phyloP scores from a whole-genome alignment of 2,888 invertebrate species.

The Leptinotarsa peninsularis region DNA sequence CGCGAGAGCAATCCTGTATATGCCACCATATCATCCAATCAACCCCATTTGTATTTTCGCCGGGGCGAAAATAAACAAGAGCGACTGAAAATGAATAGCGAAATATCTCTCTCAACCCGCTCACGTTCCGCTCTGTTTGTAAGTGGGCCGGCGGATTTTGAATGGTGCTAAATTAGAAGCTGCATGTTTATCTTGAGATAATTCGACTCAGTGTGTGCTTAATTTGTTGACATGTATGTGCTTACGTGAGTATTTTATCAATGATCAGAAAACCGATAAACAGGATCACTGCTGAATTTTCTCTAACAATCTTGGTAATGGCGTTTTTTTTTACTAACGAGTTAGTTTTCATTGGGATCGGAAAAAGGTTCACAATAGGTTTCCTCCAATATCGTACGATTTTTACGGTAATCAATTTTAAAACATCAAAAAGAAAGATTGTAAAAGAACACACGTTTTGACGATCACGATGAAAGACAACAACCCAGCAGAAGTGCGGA shows the following conservation, averaged over 20 bases:
- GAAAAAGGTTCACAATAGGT: no score
- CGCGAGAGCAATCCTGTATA: not conserved
- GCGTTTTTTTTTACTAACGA: no score
- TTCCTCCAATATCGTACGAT: no score
- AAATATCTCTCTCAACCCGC: constrained; percentile 47
- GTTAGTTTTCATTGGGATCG: no score
- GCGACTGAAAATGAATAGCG: constrained; percentile 28
- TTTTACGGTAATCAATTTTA: no score
- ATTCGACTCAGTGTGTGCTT: constrained; percentile 40
- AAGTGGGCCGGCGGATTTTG: constrained; percentile 46
- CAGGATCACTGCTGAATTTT: not conserved
- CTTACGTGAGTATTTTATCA: constrained; percentile 20
- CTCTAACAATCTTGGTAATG: no score
- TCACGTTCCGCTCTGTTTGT: constrained; percentile 55
- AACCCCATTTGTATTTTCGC: constrained; percentile 23
- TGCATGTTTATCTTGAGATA: constrained; percentile 53
- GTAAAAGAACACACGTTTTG: no score
- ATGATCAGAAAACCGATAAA: constrained; percentile 3
- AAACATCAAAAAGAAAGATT: no score
- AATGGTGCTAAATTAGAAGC: constrained; percentile 58
- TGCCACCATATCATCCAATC: constrained; percentile 19
- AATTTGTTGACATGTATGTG: constrained; percentile 42
- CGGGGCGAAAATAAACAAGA: constrained; percentile 26
- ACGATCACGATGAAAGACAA: no score
- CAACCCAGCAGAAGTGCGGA: no score